Percentiles rank a stretch among this genome's conserved stretches.
Evolutionary conservation across 2,888 invertebrate species (phyloP).

Genomic region (Orthonevra nobilis): DNA sequence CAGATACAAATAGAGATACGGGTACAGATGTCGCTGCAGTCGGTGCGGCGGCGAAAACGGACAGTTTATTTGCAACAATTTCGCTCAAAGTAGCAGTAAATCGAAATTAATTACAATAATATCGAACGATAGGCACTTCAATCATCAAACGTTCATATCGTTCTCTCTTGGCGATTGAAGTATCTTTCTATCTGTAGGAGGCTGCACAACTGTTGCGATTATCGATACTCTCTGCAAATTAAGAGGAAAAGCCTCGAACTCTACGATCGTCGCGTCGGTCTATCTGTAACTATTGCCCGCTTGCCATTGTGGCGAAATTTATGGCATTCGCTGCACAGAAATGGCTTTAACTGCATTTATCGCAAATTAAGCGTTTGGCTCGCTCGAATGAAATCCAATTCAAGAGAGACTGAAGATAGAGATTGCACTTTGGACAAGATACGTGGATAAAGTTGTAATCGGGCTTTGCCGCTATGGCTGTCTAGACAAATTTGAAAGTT

Average conservation of each 20-base stretch:
- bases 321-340: conserved; percentile 50
- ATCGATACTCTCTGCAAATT: neutral
- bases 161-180: neutral
- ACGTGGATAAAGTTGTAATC: conserved; percentile 67
- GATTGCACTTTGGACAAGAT: conserved; percentile 54
- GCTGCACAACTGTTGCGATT: too few species aligned
- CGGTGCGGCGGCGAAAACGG: neutral
- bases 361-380: conserved; percentile 63
- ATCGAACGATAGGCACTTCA: conserved; percentile 60
- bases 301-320: conserved; percentile 54
- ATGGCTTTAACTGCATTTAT: conserved; percentile 65
- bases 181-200: neutral
- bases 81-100: conserved; percentile 35
- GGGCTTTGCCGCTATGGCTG: conserved; percentile 39
- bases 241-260: too few species aligned
- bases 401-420: conserved; percentile 24
- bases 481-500: conserved; percentile 71
- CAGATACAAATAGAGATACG: conserved; percentile 7
- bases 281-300: too few species aligned
- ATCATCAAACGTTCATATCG: conserved; percentile 42
- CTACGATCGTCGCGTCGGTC: neutral
- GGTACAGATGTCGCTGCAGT: conserved; percentile 13
- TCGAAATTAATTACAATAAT: conserved; percentile 54
- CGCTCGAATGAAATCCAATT: conserved; percentile 39
- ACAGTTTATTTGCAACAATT: conserved; percentile 19